These are phyloP conservation scores for Phoenicopterus ruber DNA, from an alignment of 2,113 vertebrate species.

Conservation along the genomic window DNA sequence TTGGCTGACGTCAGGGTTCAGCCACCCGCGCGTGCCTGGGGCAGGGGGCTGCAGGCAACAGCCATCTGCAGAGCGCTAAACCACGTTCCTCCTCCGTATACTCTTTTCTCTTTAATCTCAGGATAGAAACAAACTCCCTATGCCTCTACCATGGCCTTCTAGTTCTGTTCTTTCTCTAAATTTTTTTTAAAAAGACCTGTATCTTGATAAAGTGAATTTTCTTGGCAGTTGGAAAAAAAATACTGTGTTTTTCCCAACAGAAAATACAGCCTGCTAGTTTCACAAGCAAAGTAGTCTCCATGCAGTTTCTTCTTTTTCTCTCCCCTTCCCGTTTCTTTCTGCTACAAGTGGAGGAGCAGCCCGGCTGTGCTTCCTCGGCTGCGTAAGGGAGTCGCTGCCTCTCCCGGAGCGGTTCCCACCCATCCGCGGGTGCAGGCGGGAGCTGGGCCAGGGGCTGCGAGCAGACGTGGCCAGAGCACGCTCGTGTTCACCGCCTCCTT, in stretches of 20 bases:
- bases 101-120: not conserved
- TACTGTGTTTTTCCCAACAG: not conserved
- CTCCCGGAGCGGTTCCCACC: not conserved
- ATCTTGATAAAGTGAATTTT: not conserved
- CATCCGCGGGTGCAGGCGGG: rapidly evolving
- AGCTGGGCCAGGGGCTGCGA: not conserved
- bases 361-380: not conserved
- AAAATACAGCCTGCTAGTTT: not conserved
- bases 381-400: not conserved
- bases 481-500: not conserved
- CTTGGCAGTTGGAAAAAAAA: not conserved
- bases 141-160: not conserved
- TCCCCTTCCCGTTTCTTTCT: not conserved
- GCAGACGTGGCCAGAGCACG: not conserved
- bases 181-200: not conserved
- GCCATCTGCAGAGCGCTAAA: not conserved
- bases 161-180: not conserved
- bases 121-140: conserved; percentile 14
- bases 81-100: not conserved
- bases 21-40: not conserved
- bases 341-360: not conserved
- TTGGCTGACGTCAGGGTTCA: not conserved
- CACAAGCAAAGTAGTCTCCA: not conserved
- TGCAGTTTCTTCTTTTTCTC: not conserved
- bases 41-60: not conserved